Conservation (phyloP, 2,888 invertebrate genomes). For the Mylabris sibirica region DNA sequence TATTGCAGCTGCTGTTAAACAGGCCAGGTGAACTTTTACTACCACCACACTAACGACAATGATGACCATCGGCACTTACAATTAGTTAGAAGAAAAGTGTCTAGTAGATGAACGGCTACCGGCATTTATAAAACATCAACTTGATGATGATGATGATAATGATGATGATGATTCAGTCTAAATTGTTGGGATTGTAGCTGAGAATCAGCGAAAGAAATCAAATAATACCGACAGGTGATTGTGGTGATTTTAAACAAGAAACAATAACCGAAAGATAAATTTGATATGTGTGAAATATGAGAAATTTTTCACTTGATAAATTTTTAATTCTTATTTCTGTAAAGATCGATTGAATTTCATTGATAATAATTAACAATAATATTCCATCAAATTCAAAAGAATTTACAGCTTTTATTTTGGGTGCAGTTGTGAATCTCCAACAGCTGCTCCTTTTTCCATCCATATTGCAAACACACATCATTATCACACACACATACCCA, state of each 20-base stretch:
- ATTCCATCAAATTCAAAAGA: neutral
- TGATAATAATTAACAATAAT: slow-evolving; percentile 2
- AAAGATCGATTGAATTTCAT: neutral
- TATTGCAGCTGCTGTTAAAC: slow-evolving; percentile 5
- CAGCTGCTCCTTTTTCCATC: neutral
- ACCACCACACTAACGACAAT: neutral
- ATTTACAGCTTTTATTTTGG: neutral
- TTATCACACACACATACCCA: slow-evolving; percentile 8
- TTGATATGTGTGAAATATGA: neutral
- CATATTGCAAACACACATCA: slow-evolving; percentile 12
- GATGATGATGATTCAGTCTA: neutral
- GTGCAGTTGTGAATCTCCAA: neutral
- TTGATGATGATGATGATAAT: neutral
- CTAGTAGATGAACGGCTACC: slow-evolving; percentile 3
- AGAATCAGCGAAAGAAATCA: neutral
- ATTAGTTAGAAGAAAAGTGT: neutral
- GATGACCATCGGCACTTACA: neutral
- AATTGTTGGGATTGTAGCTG: neutral
- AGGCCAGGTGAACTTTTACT: slow-evolving; percentile 4
- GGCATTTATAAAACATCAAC: neutral
- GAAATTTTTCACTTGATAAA: neutral
- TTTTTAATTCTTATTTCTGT: neutral
- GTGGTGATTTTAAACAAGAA: neutral
- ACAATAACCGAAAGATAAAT: neutral
- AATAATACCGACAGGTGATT: neutral